These are phyloP conservation scores for Zosterops lateralis DNA, from an alignment of 2,113 vertebrate genomes.

Conservation along the genomic window DNA sequence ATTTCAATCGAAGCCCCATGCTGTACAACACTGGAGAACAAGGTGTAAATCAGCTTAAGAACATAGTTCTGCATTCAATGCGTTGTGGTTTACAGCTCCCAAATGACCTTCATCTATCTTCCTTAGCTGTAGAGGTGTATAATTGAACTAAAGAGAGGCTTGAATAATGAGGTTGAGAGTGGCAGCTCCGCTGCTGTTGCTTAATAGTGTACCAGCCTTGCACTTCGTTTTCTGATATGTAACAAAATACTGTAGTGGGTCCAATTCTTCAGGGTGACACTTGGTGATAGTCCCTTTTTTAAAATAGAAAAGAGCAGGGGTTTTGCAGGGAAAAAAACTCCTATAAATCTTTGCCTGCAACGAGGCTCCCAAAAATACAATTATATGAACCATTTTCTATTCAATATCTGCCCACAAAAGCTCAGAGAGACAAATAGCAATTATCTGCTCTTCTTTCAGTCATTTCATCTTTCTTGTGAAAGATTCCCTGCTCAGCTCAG, in stretches of 20 bases:
- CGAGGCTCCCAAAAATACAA: constrained; percentile 60
- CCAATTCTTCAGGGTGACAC: constrained; percentile 79
- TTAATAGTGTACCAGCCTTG: constrained; percentile 69
- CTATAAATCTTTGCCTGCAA: constrained; percentile 64
- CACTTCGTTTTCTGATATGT: constrained; percentile 62
- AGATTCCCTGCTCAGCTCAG: not conserved
- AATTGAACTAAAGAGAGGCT: constrained; percentile 82
- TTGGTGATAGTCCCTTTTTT: constrained; percentile 71
- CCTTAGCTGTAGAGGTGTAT: constrained; percentile 80
- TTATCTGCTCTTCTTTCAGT: constrained; percentile 45
- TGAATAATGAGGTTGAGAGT: constrained; percentile 79
- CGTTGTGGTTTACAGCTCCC: constrained; percentile 79
- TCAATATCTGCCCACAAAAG: constrained; percentile 56
- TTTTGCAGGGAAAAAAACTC: constrained; percentile 49
- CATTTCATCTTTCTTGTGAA: not conserved
- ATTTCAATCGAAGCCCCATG: constrained; percentile 71
- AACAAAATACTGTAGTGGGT: constrained; percentile 70
- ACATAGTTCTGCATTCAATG: constrained; percentile 78
- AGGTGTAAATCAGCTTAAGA: constrained; percentile 85
- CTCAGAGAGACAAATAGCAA: constrained; percentile 44
- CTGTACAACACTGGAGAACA: constrained; percentile 75
- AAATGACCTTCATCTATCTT: constrained; percentile 85
- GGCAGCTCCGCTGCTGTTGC: constrained; percentile 59
- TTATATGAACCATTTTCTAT: constrained; percentile 61
- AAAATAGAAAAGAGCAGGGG: constrained; percentile 60